A percentile compares a stretch with the other conserved stretches of the same genome.
phyloP scores from a whole-genome alignment of 2,113 vertebrate species.

The Nothocercus nigrocapillus region DNA sequence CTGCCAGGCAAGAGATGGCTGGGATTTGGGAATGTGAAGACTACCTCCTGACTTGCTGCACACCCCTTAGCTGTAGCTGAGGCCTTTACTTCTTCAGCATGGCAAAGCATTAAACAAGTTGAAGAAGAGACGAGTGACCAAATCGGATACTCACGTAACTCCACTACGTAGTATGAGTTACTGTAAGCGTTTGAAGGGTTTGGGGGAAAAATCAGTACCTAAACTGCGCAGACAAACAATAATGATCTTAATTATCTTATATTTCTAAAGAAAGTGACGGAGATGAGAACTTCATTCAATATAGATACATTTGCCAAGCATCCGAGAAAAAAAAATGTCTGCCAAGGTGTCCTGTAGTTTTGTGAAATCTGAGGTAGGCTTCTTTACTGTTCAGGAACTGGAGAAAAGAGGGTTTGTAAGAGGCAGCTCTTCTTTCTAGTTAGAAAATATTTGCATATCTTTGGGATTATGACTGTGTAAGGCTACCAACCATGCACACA shows the following conservation, averaged over 20 bases:
- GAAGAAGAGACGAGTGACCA: neutral
- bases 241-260: neutral
- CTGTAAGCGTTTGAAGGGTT: neutral
- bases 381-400: neutral
- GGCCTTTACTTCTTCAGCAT: neutral
- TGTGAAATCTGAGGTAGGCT: neutral
- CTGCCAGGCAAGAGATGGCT: neutral
- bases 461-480: neutral
- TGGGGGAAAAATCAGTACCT: neutral
- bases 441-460: neutral
- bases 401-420: neutral
- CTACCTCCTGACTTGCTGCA: neutral
- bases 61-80: neutral
- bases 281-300: neutral
- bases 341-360: neutral
- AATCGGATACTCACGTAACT: neutral
- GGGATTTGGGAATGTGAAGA: neutral
- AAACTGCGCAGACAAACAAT: neutral
- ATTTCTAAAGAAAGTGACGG: neutral
- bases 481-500: neutral
- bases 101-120: neutral
- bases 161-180: neutral
- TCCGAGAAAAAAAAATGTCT: neutral
- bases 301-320: neutral
- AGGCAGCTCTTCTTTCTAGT: neutral